Evolutionary conservation across 2,888 invertebrate genomes (phyloP).

Genomic region (Drosophila infuscata): DNA sequence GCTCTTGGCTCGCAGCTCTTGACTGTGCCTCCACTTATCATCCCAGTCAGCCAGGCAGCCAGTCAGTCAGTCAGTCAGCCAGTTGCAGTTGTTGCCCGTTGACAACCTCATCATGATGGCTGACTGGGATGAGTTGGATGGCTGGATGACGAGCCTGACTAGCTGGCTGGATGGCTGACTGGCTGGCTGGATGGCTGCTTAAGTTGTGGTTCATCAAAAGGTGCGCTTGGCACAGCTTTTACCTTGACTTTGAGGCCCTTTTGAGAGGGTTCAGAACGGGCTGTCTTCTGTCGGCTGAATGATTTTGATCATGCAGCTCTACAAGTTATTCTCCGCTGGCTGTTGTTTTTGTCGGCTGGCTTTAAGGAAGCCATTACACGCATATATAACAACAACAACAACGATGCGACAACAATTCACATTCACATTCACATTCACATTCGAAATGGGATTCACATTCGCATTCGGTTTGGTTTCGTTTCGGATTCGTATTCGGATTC

Average conservation of each 20-base stretch:
- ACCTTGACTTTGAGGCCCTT: constrained; percentile 50
- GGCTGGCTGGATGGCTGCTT: constrained; percentile 6
- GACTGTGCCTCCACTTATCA: constrained; percentile 23
- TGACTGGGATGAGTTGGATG: constrained; percentile 17
- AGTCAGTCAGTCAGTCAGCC: constrained; percentile 2
- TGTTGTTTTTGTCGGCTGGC: constrained; percentile 46
- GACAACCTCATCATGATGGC: constrained; percentile 73
- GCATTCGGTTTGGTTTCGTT: constrained; percentile 17
- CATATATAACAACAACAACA: constrained; percentile 60
- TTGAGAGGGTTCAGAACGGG: constrained; percentile 14
- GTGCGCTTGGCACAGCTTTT: constrained; percentile 32
- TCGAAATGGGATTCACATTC: constrained; percentile 39
- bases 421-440: constrained; percentile 57
- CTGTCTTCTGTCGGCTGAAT: constrained; percentile 63
- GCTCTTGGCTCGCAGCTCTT: constrained; percentile 10
- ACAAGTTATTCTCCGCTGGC: constrained; percentile 32
- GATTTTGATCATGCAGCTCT: constrained; percentile 69
- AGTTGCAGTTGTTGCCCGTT: constrained; percentile 42
- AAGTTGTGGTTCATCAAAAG: constrained; percentile 48
- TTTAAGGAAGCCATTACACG: constrained; percentile 81
- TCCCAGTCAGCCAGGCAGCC: neutral
- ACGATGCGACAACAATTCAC: constrained; percentile 52
- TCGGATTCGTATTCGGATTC: constrained; percentile 32
- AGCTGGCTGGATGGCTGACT: constrained; percentile 4
- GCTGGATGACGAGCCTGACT: constrained; percentile 3